These are phyloP conservation scores for Pampusana beccarii DNA, from an alignment of 2,113 vertebrate genomes.

Conservation along the genomic window DNA sequence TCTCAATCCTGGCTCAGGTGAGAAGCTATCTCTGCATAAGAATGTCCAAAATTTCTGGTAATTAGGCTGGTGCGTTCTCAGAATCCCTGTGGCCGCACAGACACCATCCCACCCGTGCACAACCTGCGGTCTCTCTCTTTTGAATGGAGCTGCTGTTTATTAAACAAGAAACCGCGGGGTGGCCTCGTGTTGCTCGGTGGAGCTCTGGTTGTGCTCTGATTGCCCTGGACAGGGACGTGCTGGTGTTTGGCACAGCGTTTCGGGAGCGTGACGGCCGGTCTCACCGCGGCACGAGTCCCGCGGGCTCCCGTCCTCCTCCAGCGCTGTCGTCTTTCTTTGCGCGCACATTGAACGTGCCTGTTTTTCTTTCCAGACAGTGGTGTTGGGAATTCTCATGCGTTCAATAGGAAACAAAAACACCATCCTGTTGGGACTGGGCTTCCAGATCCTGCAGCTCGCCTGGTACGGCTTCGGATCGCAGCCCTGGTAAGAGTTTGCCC, in stretches of 20 bases:
- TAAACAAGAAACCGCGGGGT: neutral
- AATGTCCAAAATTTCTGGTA: neutral
- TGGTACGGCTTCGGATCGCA: constrained; percentile 93
- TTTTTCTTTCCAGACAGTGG: constrained; percentile 79
- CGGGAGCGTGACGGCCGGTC: accelerated
- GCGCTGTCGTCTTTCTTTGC: neutral
- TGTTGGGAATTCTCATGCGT: constrained; percentile 89
- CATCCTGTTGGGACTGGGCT: constrained; percentile 88
- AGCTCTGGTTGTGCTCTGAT: neutral
- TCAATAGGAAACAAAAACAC: constrained; percentile 94
- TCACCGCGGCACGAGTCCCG: neutral
- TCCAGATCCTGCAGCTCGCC: constrained; percentile 92
- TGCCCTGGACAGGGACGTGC: neutral
- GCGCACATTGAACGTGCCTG: neutral
- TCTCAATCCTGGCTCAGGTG: constrained; percentile 92
- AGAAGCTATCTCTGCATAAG: neutral
- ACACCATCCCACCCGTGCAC: accelerated
- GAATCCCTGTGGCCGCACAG: neutral
- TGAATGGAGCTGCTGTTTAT: neutral
- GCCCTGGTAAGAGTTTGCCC: constrained; percentile 84
- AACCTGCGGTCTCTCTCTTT: accelerated
- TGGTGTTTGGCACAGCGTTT: neutral
- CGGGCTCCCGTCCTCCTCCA: neutral
- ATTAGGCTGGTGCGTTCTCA: neutral
- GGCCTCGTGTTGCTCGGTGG: accelerated